These are phyloP conservation scores for Xiphias gladius DNA, from an alignment of 2,113 vertebrate genomes.

Conservation along the genomic window DNA sequence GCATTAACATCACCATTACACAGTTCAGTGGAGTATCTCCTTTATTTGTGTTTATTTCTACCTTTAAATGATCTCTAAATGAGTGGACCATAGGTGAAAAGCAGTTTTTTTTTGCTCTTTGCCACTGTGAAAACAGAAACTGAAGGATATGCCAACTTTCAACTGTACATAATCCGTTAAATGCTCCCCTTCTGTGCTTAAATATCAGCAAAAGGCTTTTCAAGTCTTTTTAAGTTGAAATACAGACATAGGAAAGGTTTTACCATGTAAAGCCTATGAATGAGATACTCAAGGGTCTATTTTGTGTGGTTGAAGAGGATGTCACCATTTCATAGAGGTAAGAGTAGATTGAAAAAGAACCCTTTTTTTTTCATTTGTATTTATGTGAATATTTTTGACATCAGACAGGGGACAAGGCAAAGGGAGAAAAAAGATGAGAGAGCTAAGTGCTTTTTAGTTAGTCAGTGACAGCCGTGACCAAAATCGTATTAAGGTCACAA, in stretches of 20 bases:
- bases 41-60: neutral
- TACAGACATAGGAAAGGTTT: neutral
- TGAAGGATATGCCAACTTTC: neutral
- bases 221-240: neutral
- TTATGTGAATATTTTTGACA: constrained; percentile 3
- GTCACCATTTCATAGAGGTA: neutral
- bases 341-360: neutral
- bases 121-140: neutral
- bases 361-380: constrained; percentile 6
- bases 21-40: constrained; percentile 5
- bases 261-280: neutral
- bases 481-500: constrained; percentile 79
- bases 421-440: constrained; percentile 26
- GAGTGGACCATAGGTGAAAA: neutral
- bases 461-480: constrained; percentile 70
- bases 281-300: neutral
- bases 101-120: neutral
- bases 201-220: constrained; percentile 14
- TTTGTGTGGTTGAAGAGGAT: neutral
- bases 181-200: neutral
- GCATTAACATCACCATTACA: neutral
- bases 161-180: neutral
- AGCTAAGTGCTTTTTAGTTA: constrained; percentile 73
- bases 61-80: constrained; percentile 8
- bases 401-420: constrained; percentile 3